These are phyloP conservation scores for Falco novaeseelandiae DNA, from an alignment of 2,797 vertebrate genomes.

Conservation along the genomic window DNA sequence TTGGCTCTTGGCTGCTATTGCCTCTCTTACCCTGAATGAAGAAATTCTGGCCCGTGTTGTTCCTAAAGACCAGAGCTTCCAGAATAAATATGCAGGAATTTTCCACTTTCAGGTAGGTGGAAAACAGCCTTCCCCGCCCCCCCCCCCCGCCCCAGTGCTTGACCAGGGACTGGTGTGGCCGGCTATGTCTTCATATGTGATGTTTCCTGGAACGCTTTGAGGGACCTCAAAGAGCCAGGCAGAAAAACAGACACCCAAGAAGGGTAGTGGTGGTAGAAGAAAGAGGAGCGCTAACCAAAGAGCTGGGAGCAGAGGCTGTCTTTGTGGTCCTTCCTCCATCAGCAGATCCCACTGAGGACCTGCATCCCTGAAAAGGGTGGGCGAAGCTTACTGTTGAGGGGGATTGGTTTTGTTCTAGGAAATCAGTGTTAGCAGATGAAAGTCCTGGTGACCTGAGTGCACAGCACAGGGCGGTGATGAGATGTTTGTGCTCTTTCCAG, in stretches of 20 bases:
- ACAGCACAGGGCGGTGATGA: accelerated
- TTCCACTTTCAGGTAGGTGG: constrained; percentile 89
- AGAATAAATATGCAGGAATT: constrained; percentile 86
- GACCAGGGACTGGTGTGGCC: neutral
- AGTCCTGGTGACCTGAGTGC: neutral
- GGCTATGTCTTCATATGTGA: accelerated
- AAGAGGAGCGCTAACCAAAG: neutral
- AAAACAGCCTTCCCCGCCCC: neutral
- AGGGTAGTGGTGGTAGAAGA: neutral
- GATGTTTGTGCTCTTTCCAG: constrained; percentile 67
- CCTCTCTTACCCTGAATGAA: constrained; percentile 88
- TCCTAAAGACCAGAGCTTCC: constrained; percentile 85
- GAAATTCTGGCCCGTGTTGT: constrained; percentile 86
- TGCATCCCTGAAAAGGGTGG: neutral
- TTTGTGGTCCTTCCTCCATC: neutral
- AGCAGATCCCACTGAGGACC: neutral
- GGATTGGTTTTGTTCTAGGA: neutral
- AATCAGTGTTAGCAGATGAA: accelerated
- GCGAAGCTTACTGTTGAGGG: accelerated
- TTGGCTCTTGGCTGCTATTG: constrained; percentile 90
- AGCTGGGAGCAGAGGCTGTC: neutral
- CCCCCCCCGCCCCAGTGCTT: neutral
- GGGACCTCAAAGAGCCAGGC: neutral
- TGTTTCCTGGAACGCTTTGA: neutral
- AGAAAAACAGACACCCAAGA: neutral